Evolutionary conservation across 2,888 invertebrate species (phyloP).

Genomic region (Dryobotodes eremita): DNA sequence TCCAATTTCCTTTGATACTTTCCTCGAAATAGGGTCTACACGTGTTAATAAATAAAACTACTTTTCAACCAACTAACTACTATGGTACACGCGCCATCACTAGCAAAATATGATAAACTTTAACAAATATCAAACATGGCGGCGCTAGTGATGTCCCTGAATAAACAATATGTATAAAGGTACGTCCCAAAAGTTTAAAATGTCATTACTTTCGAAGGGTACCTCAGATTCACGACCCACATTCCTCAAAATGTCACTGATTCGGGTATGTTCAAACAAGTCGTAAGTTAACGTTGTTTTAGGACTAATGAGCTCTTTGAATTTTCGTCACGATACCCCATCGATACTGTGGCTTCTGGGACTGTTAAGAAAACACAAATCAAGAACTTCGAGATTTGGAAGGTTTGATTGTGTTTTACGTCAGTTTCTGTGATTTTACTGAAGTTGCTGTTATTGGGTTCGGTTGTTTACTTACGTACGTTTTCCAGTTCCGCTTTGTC

Average conservation of each 20-base stretch:
- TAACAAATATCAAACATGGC: constrained; percentile 54
- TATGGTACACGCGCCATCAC: constrained; percentile 11
- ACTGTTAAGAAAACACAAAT: constrained; percentile 64
- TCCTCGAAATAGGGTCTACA: background rate
- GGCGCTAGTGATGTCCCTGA: constrained; percentile 48
- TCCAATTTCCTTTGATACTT: background rate
- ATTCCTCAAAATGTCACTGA: constrained; percentile 69
- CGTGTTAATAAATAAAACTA: constrained; percentile 24
- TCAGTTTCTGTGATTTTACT: constrained; percentile 51
- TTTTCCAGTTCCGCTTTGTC: constrained; percentile 9
- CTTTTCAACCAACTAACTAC: constrained; percentile 34
- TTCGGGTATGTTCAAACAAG: constrained; percentile 79
- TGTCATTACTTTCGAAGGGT: constrained; percentile 59
- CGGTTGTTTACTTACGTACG: constrained; percentile 22
- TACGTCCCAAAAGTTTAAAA: constrained; percentile 63
- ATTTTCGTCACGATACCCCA: constrained; percentile 77
- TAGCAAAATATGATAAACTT: constrained; percentile 57
- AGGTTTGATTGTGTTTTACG: constrained; percentile 59
- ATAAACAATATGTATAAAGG: constrained; percentile 50
- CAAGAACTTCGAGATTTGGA: constrained; percentile 58
- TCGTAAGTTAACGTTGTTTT: constrained; percentile 84
- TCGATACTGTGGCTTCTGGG: constrained; percentile 64
- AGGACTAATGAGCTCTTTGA: constrained; percentile 83
- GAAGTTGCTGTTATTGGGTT: constrained; percentile 30
- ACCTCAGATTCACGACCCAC: constrained; percentile 51